phyloP scores from a whole-genome alignment of 2,113 vertebrate genomes.

The Phalacrocorax aristotelis region DNA sequence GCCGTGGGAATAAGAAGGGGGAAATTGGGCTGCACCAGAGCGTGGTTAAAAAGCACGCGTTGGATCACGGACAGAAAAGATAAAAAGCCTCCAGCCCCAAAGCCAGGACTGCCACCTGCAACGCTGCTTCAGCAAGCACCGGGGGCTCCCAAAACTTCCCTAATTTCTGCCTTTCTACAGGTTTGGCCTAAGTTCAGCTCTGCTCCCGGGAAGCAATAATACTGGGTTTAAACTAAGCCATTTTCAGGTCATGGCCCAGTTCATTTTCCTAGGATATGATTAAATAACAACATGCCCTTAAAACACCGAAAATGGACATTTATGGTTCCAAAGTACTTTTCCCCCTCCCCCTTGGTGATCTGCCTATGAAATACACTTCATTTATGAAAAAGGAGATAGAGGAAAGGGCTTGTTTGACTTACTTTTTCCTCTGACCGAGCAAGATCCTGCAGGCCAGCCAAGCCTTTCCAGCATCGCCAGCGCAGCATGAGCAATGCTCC shows the following conservation, averaged over 20 bases:
- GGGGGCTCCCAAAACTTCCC: background rate
- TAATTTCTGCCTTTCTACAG: background rate
- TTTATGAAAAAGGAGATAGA: background rate
- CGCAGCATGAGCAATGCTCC: background rate
- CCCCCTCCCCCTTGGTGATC: background rate
- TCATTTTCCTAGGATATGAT: background rate
- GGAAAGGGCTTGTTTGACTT: background rate
- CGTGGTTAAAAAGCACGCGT: rapidly evolving
- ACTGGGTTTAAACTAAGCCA: background rate
- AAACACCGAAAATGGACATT: background rate
- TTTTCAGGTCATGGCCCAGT: background rate
- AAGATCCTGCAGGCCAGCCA: background rate
- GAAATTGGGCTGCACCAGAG: rapidly evolving
- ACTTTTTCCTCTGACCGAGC: background rate
- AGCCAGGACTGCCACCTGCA: background rate
- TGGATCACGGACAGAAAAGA: background rate
- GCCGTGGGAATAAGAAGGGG: background rate
- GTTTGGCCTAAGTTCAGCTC: background rate
- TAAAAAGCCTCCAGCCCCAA: background rate
- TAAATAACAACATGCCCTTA: background rate
- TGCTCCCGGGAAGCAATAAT: background rate
- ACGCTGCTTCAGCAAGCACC: rapidly evolving
- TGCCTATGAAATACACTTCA: background rate
- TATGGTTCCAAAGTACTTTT: background rate
- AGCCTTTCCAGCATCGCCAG: background rate